These are phyloP conservation scores for Adelges cooleyi DNA, from an alignment of 1,140 invertebrate genomes.

Conservation along the genomic window DNA sequence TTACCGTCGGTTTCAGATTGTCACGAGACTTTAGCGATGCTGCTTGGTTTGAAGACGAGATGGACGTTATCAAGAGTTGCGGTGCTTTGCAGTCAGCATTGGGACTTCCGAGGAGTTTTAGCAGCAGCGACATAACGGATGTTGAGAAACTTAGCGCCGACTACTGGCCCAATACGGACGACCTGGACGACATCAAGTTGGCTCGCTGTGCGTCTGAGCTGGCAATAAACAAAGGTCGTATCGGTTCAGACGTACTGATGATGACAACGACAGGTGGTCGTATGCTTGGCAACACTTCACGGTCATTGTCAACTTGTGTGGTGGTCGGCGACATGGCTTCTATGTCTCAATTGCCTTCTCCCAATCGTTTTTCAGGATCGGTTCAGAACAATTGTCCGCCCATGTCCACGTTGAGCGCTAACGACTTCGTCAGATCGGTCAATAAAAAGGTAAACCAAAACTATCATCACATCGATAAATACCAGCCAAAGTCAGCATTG, in stretches of 20 bases:
- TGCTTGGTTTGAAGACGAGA: conserved; percentile 63
- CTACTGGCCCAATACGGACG: conserved; percentile 31
- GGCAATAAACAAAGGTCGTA: conserved; percentile 45
- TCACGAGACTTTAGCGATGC: conserved; percentile 49
- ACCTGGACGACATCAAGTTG: conserved; percentile 33
- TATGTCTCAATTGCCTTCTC: conserved; percentile 59
- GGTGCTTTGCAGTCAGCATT: conserved; percentile 63
- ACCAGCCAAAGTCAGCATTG: too few relatives aligned
- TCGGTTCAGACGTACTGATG: conserved; percentile 46
- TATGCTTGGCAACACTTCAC: conserved; percentile 54
- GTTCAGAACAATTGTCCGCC: conserved; percentile 38
- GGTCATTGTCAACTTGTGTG: conserved; percentile 78
- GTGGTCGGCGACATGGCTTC: conserved; percentile 61
- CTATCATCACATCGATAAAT: too few relatives aligned
- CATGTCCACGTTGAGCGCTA: conserved; percentile 50
- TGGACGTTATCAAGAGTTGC: conserved; percentile 63
- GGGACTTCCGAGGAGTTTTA: conserved; percentile 68
- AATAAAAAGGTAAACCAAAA: conserved; percentile 81
- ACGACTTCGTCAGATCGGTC: conserved; percentile 62
- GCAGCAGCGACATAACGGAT: conserved; percentile 59
- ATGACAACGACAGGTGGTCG: conserved; percentile 36
- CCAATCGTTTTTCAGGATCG: conserved; percentile 45
- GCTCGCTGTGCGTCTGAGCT: conserved; percentile 48
- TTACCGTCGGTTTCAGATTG: too few relatives aligned
- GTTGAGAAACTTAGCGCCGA: conserved; percentile 37